phyloP scores from a whole-genome alignment of 2,888 invertebrate species.

The Rhagonycha fulva region DNA sequence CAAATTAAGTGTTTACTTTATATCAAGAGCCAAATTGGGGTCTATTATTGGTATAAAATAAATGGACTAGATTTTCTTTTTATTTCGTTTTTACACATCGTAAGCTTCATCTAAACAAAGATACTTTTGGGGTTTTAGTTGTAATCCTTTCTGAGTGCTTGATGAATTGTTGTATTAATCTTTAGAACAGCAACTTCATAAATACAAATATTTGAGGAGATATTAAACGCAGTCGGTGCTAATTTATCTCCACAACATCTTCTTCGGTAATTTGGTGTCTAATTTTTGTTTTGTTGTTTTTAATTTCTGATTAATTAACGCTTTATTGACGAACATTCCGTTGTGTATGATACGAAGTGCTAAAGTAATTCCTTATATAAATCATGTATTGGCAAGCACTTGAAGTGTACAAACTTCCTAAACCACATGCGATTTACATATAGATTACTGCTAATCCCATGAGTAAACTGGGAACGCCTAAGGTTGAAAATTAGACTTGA shows the following conservation, averaged over 20 bases:
- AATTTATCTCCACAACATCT: background rate
- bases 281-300: background rate
- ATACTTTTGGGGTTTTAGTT: constrained; percentile 6
- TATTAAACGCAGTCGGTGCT: background rate
- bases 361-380: constrained; percentile 2
- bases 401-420: constrained; percentile 12
- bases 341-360: background rate
- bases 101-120: constrained; percentile 1
- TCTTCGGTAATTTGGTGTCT: background rate
- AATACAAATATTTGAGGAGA: constrained; percentile 14
- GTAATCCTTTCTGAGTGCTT: constrained; percentile 15
- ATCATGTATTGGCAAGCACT: constrained; percentile 20
- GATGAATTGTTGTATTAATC: constrained; percentile 19
- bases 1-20: background rate
- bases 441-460: constrained; percentile 27
- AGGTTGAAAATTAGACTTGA: constrained; percentile 16
- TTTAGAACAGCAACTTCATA: constrained; percentile 4
- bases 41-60: background rate
- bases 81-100: background rate
- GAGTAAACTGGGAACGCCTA: constrained; percentile 22
- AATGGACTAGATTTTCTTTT: background rate
- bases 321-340: background rate
- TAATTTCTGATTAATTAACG: background rate
- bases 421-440: constrained; percentile 25
- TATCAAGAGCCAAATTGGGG: background rate